Percentiles rank a stretch among this genome's conserved stretches.
phyloP scores from a whole-genome alignment of 2,113 vertebrate species.

The Spea multiplicata region DNA sequence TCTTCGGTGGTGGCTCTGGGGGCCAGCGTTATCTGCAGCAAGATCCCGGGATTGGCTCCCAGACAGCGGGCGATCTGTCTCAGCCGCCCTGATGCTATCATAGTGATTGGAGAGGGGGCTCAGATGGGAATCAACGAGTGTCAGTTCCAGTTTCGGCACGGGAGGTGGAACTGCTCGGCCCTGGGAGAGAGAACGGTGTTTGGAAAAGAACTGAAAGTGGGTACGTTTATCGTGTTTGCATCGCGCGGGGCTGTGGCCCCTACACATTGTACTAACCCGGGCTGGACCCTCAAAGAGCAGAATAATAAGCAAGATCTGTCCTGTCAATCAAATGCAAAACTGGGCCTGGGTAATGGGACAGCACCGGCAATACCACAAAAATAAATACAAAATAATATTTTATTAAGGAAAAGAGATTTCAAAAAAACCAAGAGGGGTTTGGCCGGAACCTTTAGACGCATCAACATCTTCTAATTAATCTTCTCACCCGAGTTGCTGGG shows the following conservation, averaged over 20 bases:
- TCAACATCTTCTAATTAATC: too few species aligned
- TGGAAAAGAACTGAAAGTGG: conserved; percentile 97
- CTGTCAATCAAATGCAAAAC: neutral
- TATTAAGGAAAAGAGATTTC: neutral
- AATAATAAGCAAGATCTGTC: neutral
- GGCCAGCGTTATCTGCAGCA: conserved; percentile 97
- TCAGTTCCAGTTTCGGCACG: conserved; percentile 93
- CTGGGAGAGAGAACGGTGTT: conserved; percentile 94
- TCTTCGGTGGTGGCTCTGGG: conserved; percentile 94
- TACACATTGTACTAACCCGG: too few species aligned
- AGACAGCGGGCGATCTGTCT: conserved; percentile 97
- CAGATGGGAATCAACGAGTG: conserved; percentile 97
- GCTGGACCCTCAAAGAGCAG: too few species aligned
- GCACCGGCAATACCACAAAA: too few species aligned
- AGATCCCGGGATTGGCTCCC: conserved; percentile 93
- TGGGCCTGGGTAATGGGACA: neutral
- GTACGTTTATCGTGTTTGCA: conserved; percentile 73
- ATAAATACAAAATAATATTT: neutral
- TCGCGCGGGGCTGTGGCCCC: neutral
- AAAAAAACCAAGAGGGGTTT: too few species aligned
- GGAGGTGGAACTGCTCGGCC: conserved; percentile 96
- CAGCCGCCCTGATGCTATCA: conserved; percentile 95
- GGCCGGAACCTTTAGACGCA: too few species aligned
- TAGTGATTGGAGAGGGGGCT: conserved; percentile 95
- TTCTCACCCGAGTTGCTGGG: too few species aligned